A percentile compares a stretch with the other conserved stretches of the same genome.
phyloP scores from a whole-genome alignment of 2,888 invertebrate genomes.

The Pinctada fucata region DNA sequence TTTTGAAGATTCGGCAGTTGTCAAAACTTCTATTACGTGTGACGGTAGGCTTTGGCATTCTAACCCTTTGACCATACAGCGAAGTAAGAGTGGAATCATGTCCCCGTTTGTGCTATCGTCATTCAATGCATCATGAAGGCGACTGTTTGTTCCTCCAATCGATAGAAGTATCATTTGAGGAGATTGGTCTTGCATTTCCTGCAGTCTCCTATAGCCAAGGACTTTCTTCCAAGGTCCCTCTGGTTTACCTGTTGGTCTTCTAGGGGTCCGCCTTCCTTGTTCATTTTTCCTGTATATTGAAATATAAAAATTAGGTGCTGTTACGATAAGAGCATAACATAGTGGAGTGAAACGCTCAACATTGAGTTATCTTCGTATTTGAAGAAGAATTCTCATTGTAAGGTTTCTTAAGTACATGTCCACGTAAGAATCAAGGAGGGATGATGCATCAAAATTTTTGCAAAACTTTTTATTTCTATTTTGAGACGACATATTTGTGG shows the following conservation, averaged over 20 bases:
- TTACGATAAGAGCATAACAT: no score
- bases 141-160: background rate
- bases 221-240: conserved; percentile 26
- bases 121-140: conserved; percentile 25
- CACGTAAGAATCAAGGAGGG: no score
- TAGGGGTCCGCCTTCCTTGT: background rate
- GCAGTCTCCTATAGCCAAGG: conserved; percentile 24
- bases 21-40: conserved; percentile 11
- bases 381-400: no score
- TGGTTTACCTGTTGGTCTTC: background rate
- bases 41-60: background rate
- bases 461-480: no score
- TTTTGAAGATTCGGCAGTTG: conserved; percentile 5
- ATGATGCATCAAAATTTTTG: no score
- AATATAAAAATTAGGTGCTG: no score
- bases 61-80: conserved; percentile 26
- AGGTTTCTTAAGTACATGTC: no score
- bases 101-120: conserved; percentile 13
- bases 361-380: no score
- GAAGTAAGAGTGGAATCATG: conserved; percentile 22
- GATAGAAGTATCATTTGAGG: conserved; percentile 24
- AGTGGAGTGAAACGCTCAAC: no score
- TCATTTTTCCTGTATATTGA: background rate
- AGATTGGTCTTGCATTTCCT: conserved; percentile 21
- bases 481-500: no score